These are phyloP conservation scores for Antennarius striatus DNA, from an alignment of 2,113 vertebrate genomes.

Conservation along the genomic window DNA sequence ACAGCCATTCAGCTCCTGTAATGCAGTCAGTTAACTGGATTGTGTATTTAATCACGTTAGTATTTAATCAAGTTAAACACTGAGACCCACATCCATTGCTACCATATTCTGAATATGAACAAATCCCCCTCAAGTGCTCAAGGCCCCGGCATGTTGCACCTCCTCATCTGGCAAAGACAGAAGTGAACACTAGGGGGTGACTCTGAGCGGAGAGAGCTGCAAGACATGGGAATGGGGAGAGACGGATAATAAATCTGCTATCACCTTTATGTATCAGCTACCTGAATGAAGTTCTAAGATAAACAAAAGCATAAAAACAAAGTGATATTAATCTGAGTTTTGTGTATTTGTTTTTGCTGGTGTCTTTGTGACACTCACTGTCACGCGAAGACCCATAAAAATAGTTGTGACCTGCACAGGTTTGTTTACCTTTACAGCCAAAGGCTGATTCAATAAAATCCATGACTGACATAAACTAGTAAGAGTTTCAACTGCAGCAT, in stretches of 20 bases:
- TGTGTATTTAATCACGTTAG: constrained; percentile 38
- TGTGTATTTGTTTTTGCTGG: too few relatives aligned
- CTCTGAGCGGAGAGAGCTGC: constrained; percentile 30
- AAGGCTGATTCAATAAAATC: too few relatives aligned
- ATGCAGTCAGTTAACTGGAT: constrained; percentile 33
- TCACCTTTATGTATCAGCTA: constrained; percentile 1
- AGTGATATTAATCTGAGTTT: too few relatives aligned
- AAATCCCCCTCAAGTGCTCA: not conserved
- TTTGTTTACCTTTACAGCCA: too few relatives aligned
- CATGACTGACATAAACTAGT: constrained; percentile 12
- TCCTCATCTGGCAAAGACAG: constrained; percentile 8
- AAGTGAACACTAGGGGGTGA: constrained; percentile 63
- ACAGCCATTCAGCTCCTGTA: constrained; percentile 22
- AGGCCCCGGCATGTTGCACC: not conserved
- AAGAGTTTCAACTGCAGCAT: constrained; percentile 42
- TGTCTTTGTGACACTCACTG: too few relatives aligned
- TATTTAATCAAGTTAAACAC: not conserved
- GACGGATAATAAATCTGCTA: not conserved
- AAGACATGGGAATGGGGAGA: not conserved
- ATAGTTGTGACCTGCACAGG: too few relatives aligned
- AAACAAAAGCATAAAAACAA: too few relatives aligned
- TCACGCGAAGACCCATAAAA: too few relatives aligned
- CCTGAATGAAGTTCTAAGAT: too few relatives aligned
- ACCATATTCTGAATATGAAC: not conserved
- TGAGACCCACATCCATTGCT: constrained; percentile 14